Percentiles rank a stretch among this genome's conserved stretches.
phyloP scores from a whole-genome alignment of 1,140 invertebrate genomes.

The Drosophila orosa region DNA sequence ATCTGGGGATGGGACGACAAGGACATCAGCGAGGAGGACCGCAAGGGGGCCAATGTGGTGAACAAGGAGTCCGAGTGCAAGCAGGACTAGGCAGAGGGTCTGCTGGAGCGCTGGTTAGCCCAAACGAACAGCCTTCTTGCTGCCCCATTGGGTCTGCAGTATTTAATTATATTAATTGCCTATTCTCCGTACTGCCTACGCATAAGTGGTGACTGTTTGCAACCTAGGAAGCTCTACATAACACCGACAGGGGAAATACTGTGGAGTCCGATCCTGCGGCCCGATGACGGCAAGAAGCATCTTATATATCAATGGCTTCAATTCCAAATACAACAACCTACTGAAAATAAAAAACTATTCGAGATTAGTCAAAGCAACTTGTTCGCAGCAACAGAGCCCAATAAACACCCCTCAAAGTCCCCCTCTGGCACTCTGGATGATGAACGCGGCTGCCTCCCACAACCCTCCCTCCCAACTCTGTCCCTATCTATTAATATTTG shows the following conservation, averaged over 20 bases:
- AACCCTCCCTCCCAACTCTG: conserved; percentile 13
- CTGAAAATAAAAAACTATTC: conserved; percentile 51
- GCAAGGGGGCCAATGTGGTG: conserved; percentile 80
- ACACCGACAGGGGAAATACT: conserved; percentile 2
- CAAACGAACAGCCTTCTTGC: conserved; percentile 42
- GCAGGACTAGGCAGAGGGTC: conserved; percentile 51
- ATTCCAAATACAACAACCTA: conserved; percentile 69
- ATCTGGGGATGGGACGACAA: conserved; percentile 88
- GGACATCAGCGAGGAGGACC: conserved; percentile 86
- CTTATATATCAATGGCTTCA: conserved; percentile 68
- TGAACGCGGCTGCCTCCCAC: conserved; percentile 19
- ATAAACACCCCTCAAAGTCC: conserved; percentile 36
- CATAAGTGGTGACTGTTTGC: conserved; percentile 58
- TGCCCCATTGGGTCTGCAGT: conserved; percentile 61
- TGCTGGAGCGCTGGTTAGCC: conserved; percentile 21
- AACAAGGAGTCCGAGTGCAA: conserved; percentile 61
- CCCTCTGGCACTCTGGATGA: conserved; percentile 26
- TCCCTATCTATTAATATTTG: conserved; percentile 51
- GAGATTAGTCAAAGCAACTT: conserved; percentile 59
- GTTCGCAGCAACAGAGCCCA: conserved; percentile 37
- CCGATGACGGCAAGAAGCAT: conserved; percentile 36
- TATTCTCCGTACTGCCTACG: conserved; percentile 24
- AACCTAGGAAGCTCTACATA: conserved; percentile 12
- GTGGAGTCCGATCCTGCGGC: conserved; percentile 23
- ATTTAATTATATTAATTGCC: conserved; percentile 66